Evolutionary conservation across 2,888 invertebrate species (phyloP).

Genomic region (Ormyrus nitidulus): DNA sequence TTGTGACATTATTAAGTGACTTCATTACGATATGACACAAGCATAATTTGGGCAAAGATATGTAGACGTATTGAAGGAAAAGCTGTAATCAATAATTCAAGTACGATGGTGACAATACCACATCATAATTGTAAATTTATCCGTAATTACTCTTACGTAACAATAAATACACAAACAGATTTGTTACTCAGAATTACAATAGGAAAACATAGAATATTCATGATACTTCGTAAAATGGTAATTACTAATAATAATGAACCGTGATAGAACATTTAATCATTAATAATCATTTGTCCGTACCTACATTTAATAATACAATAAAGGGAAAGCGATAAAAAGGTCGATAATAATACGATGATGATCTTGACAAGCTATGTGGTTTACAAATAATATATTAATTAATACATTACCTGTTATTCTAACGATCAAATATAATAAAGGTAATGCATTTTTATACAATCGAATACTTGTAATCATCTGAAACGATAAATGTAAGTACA

Average conservation of each 20-base stretch:
- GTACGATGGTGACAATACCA: not conserved
- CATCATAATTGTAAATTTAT: slow-evolving; percentile 19
- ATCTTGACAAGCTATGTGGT: slow-evolving; percentile 30
- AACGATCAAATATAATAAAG: slow-evolving; percentile 2
- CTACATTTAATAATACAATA: slow-evolving; percentile 3
- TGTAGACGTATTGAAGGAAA: slow-evolving; percentile 5
- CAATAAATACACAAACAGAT: slow-evolving; percentile 33
- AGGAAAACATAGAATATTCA: slow-evolving; percentile 21
- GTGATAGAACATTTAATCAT: slow-evolving; percentile 9
- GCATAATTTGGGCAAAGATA: slow-evolving; percentile 9
- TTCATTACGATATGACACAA: not conserved
- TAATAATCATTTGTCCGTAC: slow-evolving; percentile 21
- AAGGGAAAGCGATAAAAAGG: slow-evolving; percentile 34
- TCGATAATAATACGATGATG: slow-evolving; percentile 36
- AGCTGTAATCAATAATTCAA: slow-evolving; percentile 43
- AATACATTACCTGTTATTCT: slow-evolving; percentile 11
- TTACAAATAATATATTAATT: slow-evolving; percentile 28
- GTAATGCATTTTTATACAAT: slow-evolving; percentile 17
- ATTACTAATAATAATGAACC: slow-evolving; percentile 46
- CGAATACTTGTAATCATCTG: slow-evolving; percentile 1
- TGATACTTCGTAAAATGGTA: slow-evolving; percentile 38
- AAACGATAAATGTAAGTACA: slow-evolving; percentile 3
- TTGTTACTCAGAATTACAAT: slow-evolving; percentile 36
- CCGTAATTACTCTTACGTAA: slow-evolving; percentile 6
- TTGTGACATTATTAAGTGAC: too few relatives aligned